Conservation (phyloP, 2,113 vertebrate species). For the Syngnathus scovelli region DNA sequence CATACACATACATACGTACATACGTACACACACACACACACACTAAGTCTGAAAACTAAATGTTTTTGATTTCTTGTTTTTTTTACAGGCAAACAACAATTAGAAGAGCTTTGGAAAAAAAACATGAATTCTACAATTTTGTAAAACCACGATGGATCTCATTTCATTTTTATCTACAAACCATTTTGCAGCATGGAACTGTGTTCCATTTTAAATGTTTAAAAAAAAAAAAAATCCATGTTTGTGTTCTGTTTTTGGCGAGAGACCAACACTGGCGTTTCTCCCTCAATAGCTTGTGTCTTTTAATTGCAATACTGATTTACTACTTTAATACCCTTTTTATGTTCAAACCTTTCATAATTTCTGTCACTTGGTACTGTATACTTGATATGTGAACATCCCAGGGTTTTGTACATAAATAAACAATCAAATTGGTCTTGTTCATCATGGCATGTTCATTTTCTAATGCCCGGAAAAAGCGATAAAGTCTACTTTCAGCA, state of each 20-base stretch:
- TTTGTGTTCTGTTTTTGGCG: constrained; percentile 31
- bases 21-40: not conserved
- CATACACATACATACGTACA: no score
- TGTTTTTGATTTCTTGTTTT: not conserved
- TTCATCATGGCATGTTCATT: not conserved
- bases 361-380: constrained; percentile 33
- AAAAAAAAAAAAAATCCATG: not conserved
- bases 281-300: not conserved
- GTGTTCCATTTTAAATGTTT: constrained; percentile 56
- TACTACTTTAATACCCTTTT: constrained; percentile 5
- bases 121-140: not conserved
- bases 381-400: constrained; percentile 29
- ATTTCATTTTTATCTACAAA: constrained; percentile 54
- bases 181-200: constrained; percentile 65
- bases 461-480: not conserved
- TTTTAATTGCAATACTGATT: constrained; percentile 8
- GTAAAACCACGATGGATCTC: constrained; percentile 11
- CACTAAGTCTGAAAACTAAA: not conserved
- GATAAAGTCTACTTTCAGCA: no score
- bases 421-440: constrained; percentile 11
- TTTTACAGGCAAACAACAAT: constrained; percentile 89
- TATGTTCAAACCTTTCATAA: constrained; percentile 16
- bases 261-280: not conserved
- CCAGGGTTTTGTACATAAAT: constrained; percentile 54
- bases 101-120: constrained; percentile 54